Evolutionary conservation across 2,797 vertebrate genomes (phyloP).

Genomic region (Mycteria americana): DNA sequence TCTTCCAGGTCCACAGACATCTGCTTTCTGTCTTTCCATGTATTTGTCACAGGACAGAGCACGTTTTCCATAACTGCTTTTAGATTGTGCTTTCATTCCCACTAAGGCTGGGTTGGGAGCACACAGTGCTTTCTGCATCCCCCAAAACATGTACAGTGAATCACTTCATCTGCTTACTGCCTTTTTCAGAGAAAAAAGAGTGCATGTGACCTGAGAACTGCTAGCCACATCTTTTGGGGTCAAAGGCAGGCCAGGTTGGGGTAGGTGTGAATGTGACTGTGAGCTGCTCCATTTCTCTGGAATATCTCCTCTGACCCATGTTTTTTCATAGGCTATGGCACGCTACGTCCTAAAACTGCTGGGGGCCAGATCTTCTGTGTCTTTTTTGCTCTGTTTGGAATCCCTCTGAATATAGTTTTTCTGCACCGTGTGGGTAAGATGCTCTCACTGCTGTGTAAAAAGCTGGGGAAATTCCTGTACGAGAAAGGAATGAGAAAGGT

Average conservation of each 20-base stretch:
- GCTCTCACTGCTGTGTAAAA: constrained; percentile 58
- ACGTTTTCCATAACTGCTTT: neutral
- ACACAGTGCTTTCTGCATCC: neutral
- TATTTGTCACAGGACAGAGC: neutral
- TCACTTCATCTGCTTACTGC: neutral
- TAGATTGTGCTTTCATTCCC: neutral
- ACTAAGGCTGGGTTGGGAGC: neutral
- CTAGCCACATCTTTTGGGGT: neutral
- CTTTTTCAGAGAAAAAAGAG: neutral
- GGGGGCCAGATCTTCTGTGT: constrained; percentile 74
- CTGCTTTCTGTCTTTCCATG: neutral
- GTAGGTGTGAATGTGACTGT: neutral
- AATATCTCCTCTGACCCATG: neutral
- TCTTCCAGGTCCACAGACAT: constrained; percentile 9
- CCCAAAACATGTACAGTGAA: neutral
- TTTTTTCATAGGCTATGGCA: constrained; percentile 64
- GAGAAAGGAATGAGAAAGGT: constrained; percentile 67
- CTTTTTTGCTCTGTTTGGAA: constrained; percentile 70
- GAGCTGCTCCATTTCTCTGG: neutral
- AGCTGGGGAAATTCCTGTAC: constrained; percentile 57
- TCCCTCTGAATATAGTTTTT: constrained; percentile 72
- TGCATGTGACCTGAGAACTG: neutral
- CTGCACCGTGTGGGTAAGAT: constrained; percentile 61
- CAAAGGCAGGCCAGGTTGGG: neutral
- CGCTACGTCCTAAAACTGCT: constrained; percentile 58